Conservation (phyloP, 2,888 invertebrate genomes). For the Aporophyla nigra region DNA sequence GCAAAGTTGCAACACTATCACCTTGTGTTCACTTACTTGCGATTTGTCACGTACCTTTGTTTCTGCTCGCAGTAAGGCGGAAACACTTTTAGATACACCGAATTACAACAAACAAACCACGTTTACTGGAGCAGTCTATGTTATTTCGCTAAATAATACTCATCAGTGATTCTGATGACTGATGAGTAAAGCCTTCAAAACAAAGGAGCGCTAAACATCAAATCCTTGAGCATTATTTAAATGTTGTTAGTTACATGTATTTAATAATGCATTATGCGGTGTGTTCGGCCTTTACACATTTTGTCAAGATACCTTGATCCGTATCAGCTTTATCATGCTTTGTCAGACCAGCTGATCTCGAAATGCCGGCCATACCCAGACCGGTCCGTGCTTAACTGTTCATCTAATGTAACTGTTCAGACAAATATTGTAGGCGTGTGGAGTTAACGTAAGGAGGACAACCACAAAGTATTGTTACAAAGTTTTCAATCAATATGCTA, state of each 20-base stretch:
- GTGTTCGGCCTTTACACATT: constrained; percentile 42
- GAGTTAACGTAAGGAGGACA: constrained; percentile 53
- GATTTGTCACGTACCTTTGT: constrained; percentile 64
- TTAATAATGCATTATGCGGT: constrained; percentile 41
- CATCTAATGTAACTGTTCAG: constrained; percentile 67
- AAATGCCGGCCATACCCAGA: constrained; percentile 63
- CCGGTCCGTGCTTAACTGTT: constrained; percentile 71
- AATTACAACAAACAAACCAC: constrained; percentile 36
- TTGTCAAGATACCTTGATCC: constrained; percentile 43
- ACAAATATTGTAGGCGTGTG: constrained; percentile 65
- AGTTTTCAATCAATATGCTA: constrained; percentile 65
- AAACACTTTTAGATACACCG: constrained; percentile 37
- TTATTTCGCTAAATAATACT: constrained; percentile 19
- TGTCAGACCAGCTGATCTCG: constrained; percentile 74
- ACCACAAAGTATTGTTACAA: constrained; percentile 62
- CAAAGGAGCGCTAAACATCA: constrained; percentile 33
- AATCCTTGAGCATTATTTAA: constrained; percentile 52
- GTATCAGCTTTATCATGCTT: constrained; percentile 51
- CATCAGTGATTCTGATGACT: constrained; percentile 9
- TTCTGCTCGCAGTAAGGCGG: constrained; percentile 33
- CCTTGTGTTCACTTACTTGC: constrained; percentile 50
- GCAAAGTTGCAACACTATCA: constrained; percentile 55
- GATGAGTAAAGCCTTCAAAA: constrained; percentile 12
- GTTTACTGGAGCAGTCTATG: background rate
- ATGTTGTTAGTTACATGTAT: constrained; percentile 32